Percentiles rank a stretch among this genome's conserved stretches.
Evolutionary conservation across 2,797 vertebrate species (phyloP).

Genomic region (Adrianichthys oophorus): DNA sequence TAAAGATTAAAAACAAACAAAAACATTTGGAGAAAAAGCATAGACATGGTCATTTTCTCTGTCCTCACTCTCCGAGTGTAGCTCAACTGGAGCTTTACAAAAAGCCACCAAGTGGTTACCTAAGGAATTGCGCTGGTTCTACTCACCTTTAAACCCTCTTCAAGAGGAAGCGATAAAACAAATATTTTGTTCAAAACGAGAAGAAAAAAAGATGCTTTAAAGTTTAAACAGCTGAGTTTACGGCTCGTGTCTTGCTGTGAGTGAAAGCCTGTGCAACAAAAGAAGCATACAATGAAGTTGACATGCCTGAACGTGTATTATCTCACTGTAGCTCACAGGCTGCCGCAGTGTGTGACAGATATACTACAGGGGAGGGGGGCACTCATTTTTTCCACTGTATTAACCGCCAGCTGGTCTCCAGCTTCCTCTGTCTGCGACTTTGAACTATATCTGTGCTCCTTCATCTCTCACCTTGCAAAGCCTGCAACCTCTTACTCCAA

Average conservation of each 20-base stretch:
- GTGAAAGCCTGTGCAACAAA: constrained; percentile 17
- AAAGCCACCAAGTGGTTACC: no score
- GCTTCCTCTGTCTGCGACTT: constrained; percentile 32
- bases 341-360: constrained; percentile 30
- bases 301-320: constrained; percentile 28
- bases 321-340: constrained; percentile 27
- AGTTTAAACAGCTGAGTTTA: constrained; percentile 6
- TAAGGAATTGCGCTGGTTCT: no score
- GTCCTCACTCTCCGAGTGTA: no score
- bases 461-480: constrained; percentile 46
- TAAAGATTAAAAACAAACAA: no score
- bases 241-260: not conserved
- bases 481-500: constrained; percentile 26
- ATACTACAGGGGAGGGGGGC: constrained; percentile 22
- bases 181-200: no score
- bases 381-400: constrained; percentile 40
- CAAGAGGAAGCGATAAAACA: no score
- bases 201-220: no score
- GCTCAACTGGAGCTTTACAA: no score
- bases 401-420: constrained; percentile 49
- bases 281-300: constrained; percentile 14
- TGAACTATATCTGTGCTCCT: constrained; percentile 40
- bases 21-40: no score
- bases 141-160: no score
- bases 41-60: no score